Base-by-base conservation (phyloP, 2,797 vertebrate genomes). In the Sebastes minor region DNA sequence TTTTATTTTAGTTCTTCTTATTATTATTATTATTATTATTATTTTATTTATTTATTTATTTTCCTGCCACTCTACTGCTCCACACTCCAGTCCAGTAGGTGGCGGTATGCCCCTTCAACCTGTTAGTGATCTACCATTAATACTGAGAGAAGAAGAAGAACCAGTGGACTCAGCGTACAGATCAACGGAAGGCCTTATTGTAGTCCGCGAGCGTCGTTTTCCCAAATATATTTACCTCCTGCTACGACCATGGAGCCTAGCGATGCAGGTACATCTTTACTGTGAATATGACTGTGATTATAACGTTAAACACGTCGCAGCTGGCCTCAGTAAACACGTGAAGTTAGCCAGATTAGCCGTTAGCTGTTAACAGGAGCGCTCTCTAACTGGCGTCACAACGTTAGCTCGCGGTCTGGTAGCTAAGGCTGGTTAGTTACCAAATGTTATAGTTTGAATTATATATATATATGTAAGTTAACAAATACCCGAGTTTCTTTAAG, bases 241-340 rank as follows among this genome's bases (percentile, higher is more conserved):
- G 75, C 53, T 35, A 71, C 72, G 53, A 63, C 5, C 18, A 95
- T 95, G 94, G 94, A 94, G 59, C 91, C 90, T 49, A 57, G 73
- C 42, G 93, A 94, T 79, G 23, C 89, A 85, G 93, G 94, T 94
- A 84, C 76, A 25, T 14, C 0, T 38, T 55, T 10, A 18, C 0
- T 23, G 1, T 52, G 14, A 59, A 33, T 30, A 1, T 60, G 14
- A 30, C 1, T 28, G 8, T 16, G 8, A 33, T 38, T 5, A 1
- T 27, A 14, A 66, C 10, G 5, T 6, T 57, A 20, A 49, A 57
- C 63, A 42, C 74, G 20, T 18, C 16, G 30, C 23, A 32, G 13
- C 1, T 66, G 7, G 5, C 11, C 9, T 14, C 5, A 14, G 2
- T 20, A 46, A 68, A 56, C 10, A 25, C 4, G 35, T 12, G 1